Base-by-base conservation (phyloP, 2,888 invertebrate genomes). In the Eupithecia dodoneata region DNA sequence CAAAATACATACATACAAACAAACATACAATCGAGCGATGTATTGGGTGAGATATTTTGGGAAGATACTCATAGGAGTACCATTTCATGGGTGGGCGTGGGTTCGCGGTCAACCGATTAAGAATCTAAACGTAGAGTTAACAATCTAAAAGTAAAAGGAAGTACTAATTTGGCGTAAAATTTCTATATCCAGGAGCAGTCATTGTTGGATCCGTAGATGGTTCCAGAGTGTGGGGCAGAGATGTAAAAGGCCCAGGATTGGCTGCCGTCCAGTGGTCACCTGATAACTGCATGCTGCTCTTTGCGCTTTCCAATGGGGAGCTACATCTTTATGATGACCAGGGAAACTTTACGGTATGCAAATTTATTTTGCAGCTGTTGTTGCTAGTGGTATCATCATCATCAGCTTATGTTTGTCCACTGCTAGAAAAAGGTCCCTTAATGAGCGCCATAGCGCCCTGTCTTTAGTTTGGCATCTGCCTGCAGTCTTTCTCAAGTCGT, bases 201-300 rank as follows among this genome's bases (percentile, higher is more conserved):
- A 99, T 99, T 85, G 98, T 98, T 75, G 99, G 99, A 0, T 99
- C 99, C 10, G 99, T 99, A 0, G 99, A 99, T 93, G 99, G 99
- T 0, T 99, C 99, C 87, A 96, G 99, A 80, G 98, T 99, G 55
- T 99, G 99, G 99, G 99, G 99, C 4, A 99, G 99, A 91, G 99
- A 99, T 88, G 94, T 99, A 42, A 99, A 99, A 92, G 97, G 97
- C 18, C 96, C 97, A 0, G 96, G 97, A 42, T 92, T 99, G 41
- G 96, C 97, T 44, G 97, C 97, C 18, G 99, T 99, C 0, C 99
- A 99, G 92, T 99, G 99, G 99, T 99, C 99, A 13, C 99, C 99
- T 0, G 99, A 99, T 91, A 98, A 98, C 74, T 97, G 98, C 81
- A 95, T 98, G 69, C 94, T 99, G 13, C 94, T 99, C 2, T 99